These are phyloP conservation scores for Lepidochitona cinerea DNA, from an alignment of 2,888 invertebrate genomes.

Conservation along the genomic window DNA sequence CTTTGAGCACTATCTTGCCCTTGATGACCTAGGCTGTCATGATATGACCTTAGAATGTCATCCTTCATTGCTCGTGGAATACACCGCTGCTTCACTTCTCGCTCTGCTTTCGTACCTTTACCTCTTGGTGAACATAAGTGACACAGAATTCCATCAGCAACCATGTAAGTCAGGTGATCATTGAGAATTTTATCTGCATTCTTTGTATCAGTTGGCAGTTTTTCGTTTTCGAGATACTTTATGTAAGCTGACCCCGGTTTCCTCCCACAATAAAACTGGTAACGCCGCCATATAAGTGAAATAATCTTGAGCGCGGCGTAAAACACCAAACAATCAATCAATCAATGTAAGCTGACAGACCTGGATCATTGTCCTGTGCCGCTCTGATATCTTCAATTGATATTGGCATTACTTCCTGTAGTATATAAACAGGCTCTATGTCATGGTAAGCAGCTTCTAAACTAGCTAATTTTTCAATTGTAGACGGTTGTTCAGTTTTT, in stretches of 20 bases:
- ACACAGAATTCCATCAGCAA: neutral
- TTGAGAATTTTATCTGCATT: neutral
- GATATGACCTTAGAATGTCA: conserved; percentile 5
- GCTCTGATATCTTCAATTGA: neutral
- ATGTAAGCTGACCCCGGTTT: neutral
- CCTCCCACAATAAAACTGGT: no score
- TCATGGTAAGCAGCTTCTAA: neutral
- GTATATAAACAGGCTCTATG: neutral
- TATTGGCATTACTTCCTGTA: neutral
- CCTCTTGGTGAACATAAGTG: conserved; percentile 14
- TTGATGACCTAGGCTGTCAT: neutral
- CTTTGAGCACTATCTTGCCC: neutral
- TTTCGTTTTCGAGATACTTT: neutral
- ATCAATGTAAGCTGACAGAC: neutral
- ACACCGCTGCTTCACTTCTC: neutral
- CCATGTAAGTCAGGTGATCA: neutral
- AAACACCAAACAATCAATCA: no score
- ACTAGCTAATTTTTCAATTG: neutral
- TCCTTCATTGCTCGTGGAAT: neutral
- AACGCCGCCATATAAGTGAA: no score
- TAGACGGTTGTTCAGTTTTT: neutral
- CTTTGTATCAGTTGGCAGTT: neutral
- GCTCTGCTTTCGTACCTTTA: neutral
- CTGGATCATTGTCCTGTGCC: neutral
- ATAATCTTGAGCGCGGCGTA: no score